Percentiles rank a stretch among this genome's conserved stretches.
Evolutionary conservation across 2,113 vertebrate species (phyloP).

Genomic region (Hoplias malabaricus): DNA sequence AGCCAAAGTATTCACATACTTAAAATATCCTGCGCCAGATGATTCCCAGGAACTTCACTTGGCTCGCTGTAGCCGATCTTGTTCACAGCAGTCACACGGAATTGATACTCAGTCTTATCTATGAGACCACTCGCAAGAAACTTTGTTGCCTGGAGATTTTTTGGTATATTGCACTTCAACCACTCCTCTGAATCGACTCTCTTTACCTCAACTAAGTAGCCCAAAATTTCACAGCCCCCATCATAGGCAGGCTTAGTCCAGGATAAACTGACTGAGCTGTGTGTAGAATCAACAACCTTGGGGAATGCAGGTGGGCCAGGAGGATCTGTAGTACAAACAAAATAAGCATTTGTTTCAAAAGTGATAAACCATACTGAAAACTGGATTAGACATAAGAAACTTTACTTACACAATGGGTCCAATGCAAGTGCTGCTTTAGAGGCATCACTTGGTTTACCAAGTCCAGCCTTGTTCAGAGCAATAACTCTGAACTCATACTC

Average conservation of each 20-base stretch:
- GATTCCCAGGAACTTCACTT: conserved; percentile 93
- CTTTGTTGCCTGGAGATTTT: conserved; percentile 87
- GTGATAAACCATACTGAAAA: not conserved
- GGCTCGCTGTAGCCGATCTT: conserved; percentile 95
- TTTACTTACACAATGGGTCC: conserved; percentile 92
- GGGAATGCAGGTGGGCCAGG: conserved; percentile 97
- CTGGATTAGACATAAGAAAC: conserved; percentile 35
- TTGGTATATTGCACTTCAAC: conserved; percentile 92
- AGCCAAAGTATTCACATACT: conserved; percentile 74
- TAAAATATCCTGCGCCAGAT: conserved; percentile 90
- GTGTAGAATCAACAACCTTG: conserved; percentile 91
- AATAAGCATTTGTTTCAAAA: not conserved
- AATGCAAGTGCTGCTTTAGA: conserved; percentile 86
- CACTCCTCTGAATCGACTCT: conserved; percentile 85
- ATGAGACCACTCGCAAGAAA: conserved; percentile 87
- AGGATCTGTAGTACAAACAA: conserved; percentile 80
- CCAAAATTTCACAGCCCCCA: conserved; percentile 94
- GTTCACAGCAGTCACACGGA: conserved; percentile 91
- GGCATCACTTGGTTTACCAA: conserved; percentile 91
- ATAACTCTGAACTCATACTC: conserved; percentile 97
- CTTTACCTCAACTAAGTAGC: conserved; percentile 93
- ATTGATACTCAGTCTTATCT: conserved; percentile 90
- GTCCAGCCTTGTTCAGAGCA: conserved; percentile 94
- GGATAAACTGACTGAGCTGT: conserved; percentile 85
- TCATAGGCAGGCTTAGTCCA: conserved; percentile 98